Percentiles rank a stretch among this genome's conserved stretches.
These are phyloP conservation scores for Gavialis gangeticus DNA, from an alignment of 2,113 vertebrate genomes.

Conservation along the genomic window DNA sequence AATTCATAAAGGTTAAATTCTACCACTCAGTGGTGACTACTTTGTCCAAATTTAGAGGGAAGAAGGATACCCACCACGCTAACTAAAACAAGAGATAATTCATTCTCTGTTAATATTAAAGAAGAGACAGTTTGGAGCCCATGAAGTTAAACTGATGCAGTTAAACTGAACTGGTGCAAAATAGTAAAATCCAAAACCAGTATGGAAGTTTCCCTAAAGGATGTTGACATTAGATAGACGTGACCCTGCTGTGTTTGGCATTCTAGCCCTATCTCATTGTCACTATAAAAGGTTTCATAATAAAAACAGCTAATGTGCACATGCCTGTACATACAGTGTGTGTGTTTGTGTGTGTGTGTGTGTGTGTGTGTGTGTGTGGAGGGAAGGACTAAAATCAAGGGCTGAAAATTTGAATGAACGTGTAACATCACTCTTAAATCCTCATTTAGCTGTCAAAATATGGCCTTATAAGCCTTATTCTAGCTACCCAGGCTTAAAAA, in stretches of 20 bases:
- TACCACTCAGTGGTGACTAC: background rate
- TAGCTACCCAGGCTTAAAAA: background rate
- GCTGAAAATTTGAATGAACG: background rate
- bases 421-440: background rate
- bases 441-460: background rate
- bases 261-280: background rate
- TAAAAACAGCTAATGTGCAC: background rate
- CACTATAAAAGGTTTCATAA: background rate
- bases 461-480: background rate
- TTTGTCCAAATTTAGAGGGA: background rate
- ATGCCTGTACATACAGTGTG: background rate
- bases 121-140: background rate
- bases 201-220: background rate
- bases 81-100: background rate
- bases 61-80: background rate
- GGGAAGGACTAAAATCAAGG: background rate
- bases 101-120: background rate
- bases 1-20: background rate
- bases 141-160: background rate
- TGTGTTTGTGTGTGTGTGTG: too few species aligned
- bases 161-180: background rate
- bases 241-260: background rate
- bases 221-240: background rate
- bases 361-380: too few species aligned
- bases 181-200: background rate